Evolutionary conservation across 2,888 invertebrate genomes (phyloP), one percentile per base, ranked within the genome.

Genomic region (Orchesella flavescens): DNA sequence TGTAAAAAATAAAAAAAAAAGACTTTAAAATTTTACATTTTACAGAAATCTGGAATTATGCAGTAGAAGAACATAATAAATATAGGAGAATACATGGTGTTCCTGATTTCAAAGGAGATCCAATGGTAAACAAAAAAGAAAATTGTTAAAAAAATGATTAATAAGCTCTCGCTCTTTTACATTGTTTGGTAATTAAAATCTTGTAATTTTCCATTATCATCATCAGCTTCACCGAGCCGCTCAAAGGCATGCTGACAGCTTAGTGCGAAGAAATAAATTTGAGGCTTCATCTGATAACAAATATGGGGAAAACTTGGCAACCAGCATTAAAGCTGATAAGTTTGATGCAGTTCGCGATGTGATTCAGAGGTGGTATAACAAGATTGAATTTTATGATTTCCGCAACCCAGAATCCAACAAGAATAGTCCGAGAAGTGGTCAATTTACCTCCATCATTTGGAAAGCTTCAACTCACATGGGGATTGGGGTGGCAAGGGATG

Each of bases 281-380:
- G 83, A 83, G 23, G 46, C 61, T 24, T 76, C 83, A 10, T 49
- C 61, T 3, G 55, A 55, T 15, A 72, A 24, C 15, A 53, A 65
- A 24, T 83, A 72, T 21, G 83, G 83, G 10, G 76, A 83, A 55
- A 83, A 83, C n/a, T 66, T 83, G 21, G 76, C 83, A 3, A 76
- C 76, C 0, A 65, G 65, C 49, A 76, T 65, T 34, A 34, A 72
- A 23, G 72, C 61, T 10, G 65, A 71, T 17, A 71, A 83, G 21
- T 19, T 65, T 7, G 83, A 83, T 12, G 83, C 83, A 24, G 17
- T 83, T 44, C 61, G 59, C 0, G 83, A 83, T 23, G 76, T 72
- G 3, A n/a, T 83, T 0, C 63, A 63, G n/a, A 61, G 83, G n/a
- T 83, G 83, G 83, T 83, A 83, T n/a, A 61, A 71, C 10, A 83